Conservation (phyloP, 2,113 vertebrate species). For the Pelvicachromis taeniatus region DNA sequence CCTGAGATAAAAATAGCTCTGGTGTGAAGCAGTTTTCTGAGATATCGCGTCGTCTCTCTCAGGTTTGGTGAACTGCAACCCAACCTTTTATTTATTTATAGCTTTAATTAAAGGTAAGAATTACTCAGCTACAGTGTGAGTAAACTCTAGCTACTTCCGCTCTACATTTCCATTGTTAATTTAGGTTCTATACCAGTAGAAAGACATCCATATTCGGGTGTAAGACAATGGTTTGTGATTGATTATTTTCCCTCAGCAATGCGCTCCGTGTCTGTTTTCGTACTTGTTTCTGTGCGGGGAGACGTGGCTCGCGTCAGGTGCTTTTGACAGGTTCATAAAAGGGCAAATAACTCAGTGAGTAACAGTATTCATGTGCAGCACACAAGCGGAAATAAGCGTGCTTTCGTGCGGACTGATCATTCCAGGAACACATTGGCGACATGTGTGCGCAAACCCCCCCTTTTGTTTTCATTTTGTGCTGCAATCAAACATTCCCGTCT, state of each 20-base stretch:
- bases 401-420: background rate
- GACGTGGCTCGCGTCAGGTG: background rate
- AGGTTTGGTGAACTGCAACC: background rate
- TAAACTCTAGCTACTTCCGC: background rate
- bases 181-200: background rate
- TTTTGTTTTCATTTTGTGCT: background rate
- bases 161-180: background rate
- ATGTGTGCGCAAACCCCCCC: background rate
- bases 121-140: background rate
- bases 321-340: background rate
- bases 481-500: background rate
- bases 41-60: background rate
- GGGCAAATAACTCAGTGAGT: background rate
- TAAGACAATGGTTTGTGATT: background rate
- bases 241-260: background rate
- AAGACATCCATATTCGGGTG: background rate
- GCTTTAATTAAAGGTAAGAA: background rate
- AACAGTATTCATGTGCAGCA: background rate
- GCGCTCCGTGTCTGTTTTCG: background rate
- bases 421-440: background rate
- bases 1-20: slow-evolving; percentile 2
- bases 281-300: background rate
- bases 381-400: background rate
- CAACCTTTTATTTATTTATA: background rate
- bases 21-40: background rate